A percentile compares a stretch with the other conserved stretches of the same genome.
Conservation (phyloP, 2,113 vertebrate genomes). For the Trematomus loennbergii region DNA sequence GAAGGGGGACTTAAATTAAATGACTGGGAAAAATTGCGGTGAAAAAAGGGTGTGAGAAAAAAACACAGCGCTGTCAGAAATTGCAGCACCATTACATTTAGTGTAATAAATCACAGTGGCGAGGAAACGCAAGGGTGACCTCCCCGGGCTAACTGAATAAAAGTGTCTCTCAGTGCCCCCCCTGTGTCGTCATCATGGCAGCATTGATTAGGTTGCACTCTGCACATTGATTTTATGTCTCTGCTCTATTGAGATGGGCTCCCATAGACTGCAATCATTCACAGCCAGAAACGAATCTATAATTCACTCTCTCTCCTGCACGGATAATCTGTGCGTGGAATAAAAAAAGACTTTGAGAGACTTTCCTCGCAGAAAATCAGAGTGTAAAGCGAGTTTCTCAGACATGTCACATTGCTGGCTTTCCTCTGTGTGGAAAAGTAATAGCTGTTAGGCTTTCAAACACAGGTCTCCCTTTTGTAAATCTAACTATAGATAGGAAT, state of each 20-base stretch:
- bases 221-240: slow-evolving; percentile 61
- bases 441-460: neutral
- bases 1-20: slow-evolving; percentile 25
- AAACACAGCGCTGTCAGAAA: slow-evolving; percentile 8
- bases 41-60: slow-evolving; percentile 20
- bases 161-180: slow-evolving; percentile 33
- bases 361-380: neutral
- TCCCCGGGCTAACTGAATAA: slow-evolving; percentile 40
- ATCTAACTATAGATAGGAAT: neutral
- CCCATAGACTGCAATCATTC: slow-evolving; percentile 45
- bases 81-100: slow-evolving; percentile 7
- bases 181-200: slow-evolving; percentile 50
- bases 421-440: neutral
- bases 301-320: slow-evolving; percentile 29
- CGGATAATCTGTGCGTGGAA: neutral
- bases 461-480: neutral
- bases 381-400: neutral
- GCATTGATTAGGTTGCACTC: slow-evolving; percentile 66
- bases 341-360: neutral
- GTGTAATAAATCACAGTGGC: neutral
- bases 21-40: slow-evolving; percentile 27
- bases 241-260: slow-evolving; percentile 47
- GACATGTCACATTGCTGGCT: neutral
- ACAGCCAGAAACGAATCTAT: slow-evolving; percentile 46
- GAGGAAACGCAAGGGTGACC: slow-evolving; percentile 44